phyloP scores from a whole-genome alignment of 2,888 invertebrate genomes.

The Dermolepida albohirtum region DNA sequence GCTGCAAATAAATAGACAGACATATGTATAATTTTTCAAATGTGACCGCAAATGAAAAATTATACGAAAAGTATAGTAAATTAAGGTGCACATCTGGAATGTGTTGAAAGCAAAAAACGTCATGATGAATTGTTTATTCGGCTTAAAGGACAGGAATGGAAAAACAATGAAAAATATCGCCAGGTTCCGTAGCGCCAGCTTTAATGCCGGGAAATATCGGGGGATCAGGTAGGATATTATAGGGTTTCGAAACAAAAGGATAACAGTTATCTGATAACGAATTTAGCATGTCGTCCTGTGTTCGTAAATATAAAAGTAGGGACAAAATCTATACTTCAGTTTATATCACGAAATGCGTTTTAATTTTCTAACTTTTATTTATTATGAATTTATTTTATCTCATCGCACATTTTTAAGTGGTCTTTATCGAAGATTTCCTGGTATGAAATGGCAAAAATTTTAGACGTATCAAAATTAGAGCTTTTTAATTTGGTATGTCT shows the following conservation, averaged over 20 bases:
- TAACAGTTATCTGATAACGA: constrained; percentile 26
- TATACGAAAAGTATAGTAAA: background rate
- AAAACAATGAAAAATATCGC: constrained; percentile 31
- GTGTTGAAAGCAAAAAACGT: constrained; percentile 11
- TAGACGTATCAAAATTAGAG: too few relatives aligned
- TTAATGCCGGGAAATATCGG: constrained; percentile 15
- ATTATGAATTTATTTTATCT: too few relatives aligned
- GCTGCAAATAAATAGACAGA: too few relatives aligned
- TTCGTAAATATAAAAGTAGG: background rate
- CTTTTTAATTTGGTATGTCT: too few relatives aligned
- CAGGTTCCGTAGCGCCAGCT: constrained; percentile 3
- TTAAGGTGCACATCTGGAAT: constrained; percentile 17
- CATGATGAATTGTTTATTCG: constrained; percentile 26
- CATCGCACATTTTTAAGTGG: too few relatives aligned
- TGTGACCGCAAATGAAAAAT: too few relatives aligned
- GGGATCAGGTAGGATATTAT: constrained; percentile 26
- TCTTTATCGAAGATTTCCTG: too few relatives aligned
- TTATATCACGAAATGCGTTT: too few relatives aligned
- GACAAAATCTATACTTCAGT: too few relatives aligned
- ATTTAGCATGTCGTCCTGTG: constrained; percentile 7
- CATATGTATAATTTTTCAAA: too few relatives aligned
- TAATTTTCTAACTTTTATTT: too few relatives aligned
- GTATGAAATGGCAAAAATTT: too few relatives aligned
- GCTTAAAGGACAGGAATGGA: constrained; percentile 20
- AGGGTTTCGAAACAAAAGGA: constrained; percentile 13